Conservation (phyloP, 2,113 vertebrate genomes). For the Leucosticte australis region DNA sequence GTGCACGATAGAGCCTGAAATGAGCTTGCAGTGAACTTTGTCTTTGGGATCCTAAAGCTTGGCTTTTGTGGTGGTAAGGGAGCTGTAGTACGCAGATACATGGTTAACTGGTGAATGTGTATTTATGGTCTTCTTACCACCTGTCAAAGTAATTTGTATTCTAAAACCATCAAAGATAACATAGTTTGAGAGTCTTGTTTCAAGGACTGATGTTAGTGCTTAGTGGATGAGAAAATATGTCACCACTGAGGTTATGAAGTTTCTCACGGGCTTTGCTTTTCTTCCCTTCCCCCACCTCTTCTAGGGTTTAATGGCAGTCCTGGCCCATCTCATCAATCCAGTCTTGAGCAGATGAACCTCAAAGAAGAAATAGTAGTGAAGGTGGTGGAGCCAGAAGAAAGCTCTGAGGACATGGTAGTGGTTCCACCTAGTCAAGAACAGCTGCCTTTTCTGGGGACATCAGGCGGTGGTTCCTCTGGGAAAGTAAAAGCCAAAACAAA, state of each 20-base stretch:
- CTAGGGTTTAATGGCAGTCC: slow-evolving; percentile 58
- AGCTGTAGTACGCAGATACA: not conserved
- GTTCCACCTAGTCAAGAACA: slow-evolving; percentile 65
- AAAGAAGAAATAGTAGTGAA: slow-evolving; percentile 73
- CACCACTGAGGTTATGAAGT: not conserved
- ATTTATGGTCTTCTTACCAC: not conserved
- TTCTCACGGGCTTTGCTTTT: not conserved
- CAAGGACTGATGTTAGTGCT: not conserved
- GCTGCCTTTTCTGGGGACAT: slow-evolving; percentile 41
- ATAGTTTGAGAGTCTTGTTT: not conserved
- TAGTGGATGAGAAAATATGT: not conserved
- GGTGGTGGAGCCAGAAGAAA: slow-evolving; percentile 68
- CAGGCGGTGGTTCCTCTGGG: not conserved
- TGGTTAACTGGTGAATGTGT: not conserved
- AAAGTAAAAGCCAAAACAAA: slow-evolving; percentile 72
- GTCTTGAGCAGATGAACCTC: slow-evolving; percentile 48
- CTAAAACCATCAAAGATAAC: not conserved
- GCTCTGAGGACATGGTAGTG: slow-evolving; percentile 59
- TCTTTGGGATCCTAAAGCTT: not conserved
- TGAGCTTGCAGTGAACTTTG: not conserved
- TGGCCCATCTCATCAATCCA: slow-evolving; percentile 56
- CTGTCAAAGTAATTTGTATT: fast-evolving
- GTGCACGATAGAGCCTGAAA: fast-evolving
- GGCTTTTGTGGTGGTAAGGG: not conserved
- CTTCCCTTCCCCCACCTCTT: not conserved